These are phyloP conservation scores for Nanger granti DNA, from an alignment of 2,113 vertebrate species.

Conservation along the genomic window DNA sequence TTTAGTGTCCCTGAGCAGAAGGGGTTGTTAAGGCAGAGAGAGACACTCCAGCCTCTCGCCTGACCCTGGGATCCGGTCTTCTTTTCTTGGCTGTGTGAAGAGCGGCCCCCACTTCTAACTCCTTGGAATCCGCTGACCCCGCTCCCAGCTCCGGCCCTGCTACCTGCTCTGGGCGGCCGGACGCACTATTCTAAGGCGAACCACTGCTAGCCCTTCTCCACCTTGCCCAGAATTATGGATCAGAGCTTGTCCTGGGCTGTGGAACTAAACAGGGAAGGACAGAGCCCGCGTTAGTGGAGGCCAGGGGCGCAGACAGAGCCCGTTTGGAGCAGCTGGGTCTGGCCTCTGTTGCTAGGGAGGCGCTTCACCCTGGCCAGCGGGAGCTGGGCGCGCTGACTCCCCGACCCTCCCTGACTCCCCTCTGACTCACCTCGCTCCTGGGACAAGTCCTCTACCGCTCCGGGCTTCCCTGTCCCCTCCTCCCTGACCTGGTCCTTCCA, in stretches of 20 bases:
- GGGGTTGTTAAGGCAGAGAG: background rate
- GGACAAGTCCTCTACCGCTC: constrained; percentile 14
- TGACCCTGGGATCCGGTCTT: rapidly evolving
- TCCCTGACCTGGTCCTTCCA: background rate
- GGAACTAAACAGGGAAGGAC: constrained; percentile 47
- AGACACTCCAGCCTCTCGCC: background rate
- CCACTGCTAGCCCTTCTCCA: background rate
- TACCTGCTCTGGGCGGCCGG: rapidly evolving
- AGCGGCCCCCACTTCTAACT: rapidly evolving
- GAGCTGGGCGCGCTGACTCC: constrained; percentile 47
- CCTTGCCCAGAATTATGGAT: background rate
- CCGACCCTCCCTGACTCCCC: background rate
- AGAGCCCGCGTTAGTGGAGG: background rate
- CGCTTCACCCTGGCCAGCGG: constrained; percentile 6
- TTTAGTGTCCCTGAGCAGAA: background rate
- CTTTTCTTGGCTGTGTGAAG: background rate
- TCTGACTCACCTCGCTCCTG: constrained; percentile 55
- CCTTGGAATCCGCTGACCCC: rapidly evolving
- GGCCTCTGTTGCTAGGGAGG: constrained; percentile 48
- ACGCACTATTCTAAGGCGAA: background rate
- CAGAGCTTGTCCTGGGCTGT: constrained; percentile 18
- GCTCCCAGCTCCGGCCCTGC: background rate
- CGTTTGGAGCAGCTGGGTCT: background rate
- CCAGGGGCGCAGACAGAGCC: constrained; percentile 1
- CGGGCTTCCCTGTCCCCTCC: background rate